Evolutionary conservation across 2,888 invertebrate genomes (phyloP).

Genomic region (Junonia oenone): DNA sequence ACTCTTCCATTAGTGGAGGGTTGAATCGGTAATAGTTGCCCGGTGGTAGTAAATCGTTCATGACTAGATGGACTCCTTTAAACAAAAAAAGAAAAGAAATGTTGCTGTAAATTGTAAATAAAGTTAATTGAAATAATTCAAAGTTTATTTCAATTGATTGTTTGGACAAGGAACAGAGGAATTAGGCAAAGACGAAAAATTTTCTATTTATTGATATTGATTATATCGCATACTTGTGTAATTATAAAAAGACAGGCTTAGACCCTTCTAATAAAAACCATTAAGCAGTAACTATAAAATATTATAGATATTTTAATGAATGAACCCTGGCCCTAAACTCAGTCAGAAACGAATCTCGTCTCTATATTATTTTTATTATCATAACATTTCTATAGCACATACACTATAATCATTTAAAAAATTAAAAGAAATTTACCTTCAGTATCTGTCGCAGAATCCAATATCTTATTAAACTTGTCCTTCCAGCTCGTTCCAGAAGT

Average conservation of each 20-base stretch:
- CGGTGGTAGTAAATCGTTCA: conserved; percentile 86
- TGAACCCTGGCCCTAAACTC: not conserved
- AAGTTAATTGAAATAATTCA: not conserved
- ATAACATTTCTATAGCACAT: not conserved
- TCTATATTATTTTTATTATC: not conserved
- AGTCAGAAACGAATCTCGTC: no score
- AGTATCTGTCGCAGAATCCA: conserved; percentile 92
- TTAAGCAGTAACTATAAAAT: no score
- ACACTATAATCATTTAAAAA: not conserved
- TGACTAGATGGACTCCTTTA: conserved; percentile 87
- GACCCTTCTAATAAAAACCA: no score
- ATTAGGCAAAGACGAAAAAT: no score
- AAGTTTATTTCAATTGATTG: no score
- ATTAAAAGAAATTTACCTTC: conserved; percentile 79
- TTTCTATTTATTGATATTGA: no score
- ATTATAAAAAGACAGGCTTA: no score
- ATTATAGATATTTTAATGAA: no score
- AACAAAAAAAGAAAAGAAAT: not conserved
- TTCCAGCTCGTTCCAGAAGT: conserved; percentile 81
- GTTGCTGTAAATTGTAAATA: not conserved
- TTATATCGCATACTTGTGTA: no score
- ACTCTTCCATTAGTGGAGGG: conserved; percentile 89
- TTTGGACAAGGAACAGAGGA: no score
- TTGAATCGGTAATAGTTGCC: conserved; percentile 91
- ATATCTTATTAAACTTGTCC: conserved; percentile 88